These are phyloP conservation scores for Lasioglossum malachurum DNA, from an alignment of 2,888 invertebrate genomes.

Conservation along the genomic window DNA sequence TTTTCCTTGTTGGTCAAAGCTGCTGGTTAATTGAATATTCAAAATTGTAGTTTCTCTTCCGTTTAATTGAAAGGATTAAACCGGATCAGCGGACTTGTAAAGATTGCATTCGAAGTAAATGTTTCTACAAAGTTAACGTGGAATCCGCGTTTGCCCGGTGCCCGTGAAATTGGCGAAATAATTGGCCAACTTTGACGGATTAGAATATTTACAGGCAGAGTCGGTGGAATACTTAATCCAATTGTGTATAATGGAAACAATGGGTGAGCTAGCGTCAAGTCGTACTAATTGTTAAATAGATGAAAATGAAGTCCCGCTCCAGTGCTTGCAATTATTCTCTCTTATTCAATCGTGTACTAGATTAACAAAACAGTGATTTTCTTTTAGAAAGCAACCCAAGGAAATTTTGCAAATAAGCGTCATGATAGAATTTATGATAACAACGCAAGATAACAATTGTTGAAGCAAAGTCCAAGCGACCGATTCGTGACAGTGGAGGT, in stretches of 20 bases:
- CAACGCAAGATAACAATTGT: no score
- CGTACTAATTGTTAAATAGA: background rate
- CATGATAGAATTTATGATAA: no score
- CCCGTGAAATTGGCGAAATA: background rate
- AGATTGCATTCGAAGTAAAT: background rate
- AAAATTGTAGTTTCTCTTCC: background rate
- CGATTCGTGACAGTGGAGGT: background rate
- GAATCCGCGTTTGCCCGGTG: background rate
- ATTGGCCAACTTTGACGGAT: background rate
- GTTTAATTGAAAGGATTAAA: background rate
- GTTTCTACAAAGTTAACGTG: background rate
- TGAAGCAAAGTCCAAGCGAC: no score
- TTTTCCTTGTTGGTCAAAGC: background rate
- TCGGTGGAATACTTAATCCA: background rate
- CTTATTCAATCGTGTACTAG: background rate
- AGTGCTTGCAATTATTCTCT: background rate
- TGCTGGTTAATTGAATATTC: background rate
- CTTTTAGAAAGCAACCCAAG: background rate
- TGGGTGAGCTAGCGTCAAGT: background rate
- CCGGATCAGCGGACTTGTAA: background rate
- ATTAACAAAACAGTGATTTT: background rate
- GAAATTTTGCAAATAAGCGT: background rate
- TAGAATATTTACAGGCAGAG: background rate
- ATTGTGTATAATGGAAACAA: background rate
- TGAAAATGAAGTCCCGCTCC: background rate